phyloP scores from a whole-genome alignment of 2,797 vertebrate genomes.

The Adrianichthys oophorus region DNA sequence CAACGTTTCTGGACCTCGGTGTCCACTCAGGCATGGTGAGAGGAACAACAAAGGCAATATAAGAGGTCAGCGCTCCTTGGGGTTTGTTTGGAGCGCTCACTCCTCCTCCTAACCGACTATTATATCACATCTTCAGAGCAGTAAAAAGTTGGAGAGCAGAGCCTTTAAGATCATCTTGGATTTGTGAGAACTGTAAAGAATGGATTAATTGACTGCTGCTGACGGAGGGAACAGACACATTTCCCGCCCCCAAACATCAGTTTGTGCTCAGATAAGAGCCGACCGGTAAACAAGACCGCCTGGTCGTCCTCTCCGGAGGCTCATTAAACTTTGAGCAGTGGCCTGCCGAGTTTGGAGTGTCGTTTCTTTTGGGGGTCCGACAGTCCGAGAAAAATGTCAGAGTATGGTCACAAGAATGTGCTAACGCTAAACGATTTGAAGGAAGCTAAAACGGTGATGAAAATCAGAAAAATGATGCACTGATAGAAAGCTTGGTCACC shows the following conservation, averaged over 20 bases:
- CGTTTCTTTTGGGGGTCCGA: constrained; percentile 37
- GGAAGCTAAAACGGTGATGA: constrained; percentile 2
- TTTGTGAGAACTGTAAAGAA: not conserved
- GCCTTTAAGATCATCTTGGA: constrained; percentile 12
- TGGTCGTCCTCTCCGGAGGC: constrained; percentile 61
- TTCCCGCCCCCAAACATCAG: constrained; percentile 41
- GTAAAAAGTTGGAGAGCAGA: constrained; percentile 10
- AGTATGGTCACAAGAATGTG: constrained; percentile 25
- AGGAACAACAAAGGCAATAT: constrained; percentile 4
- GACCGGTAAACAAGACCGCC: constrained; percentile 54
- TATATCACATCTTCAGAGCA: not conserved
- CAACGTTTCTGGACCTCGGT: no score
- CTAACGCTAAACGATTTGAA: constrained; percentile 23
- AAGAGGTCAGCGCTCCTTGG: constrained; percentile 10
- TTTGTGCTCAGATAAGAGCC: constrained; percentile 34
- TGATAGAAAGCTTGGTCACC: no score
- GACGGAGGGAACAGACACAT: constrained; percentile 19
- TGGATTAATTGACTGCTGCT: constrained; percentile 6
- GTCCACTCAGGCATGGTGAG: not conserved
- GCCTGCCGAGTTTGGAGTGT: constrained; percentile 40
- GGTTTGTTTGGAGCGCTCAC: not conserved
- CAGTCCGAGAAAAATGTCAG: constrained; percentile 51
- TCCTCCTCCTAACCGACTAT: not conserved
- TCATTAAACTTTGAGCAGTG: constrained; percentile 64
- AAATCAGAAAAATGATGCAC: not conserved